Conservation (phyloP, 1,140 invertebrate species). For the Triops cancriformis region DNA sequence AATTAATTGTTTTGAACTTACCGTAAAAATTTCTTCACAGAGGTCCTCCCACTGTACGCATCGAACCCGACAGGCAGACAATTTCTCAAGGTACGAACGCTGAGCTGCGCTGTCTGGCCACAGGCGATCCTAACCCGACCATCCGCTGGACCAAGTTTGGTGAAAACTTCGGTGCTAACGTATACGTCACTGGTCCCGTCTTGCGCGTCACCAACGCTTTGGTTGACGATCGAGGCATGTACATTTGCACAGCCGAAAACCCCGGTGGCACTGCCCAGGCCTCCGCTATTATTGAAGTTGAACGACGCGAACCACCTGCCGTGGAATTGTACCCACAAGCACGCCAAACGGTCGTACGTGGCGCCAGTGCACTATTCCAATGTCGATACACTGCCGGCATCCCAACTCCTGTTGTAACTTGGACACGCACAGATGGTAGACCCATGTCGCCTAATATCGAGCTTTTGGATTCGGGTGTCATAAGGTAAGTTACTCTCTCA, state of each 20-base stretch:
- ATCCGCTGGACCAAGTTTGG: conserved; percentile 71
- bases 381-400: conserved; percentile 65
- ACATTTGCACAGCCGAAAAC: conserved; percentile 60
- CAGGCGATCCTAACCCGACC: conserved; percentile 55
- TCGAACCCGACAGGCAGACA: conserved; percentile 55
- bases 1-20: not conserved
- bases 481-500: conserved; percentile 46
- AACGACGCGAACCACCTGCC: conserved; percentile 65
- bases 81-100: conserved; percentile 69
- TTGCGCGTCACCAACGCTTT: conserved; percentile 60
- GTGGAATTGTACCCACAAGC: conserved; percentile 66
- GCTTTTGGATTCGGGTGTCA: conserved; percentile 54
- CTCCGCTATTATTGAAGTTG: conserved; percentile 72
- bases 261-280: conserved; percentile 47
- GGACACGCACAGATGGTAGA: conserved; percentile 60
- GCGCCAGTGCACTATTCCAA: conserved; percentile 62
- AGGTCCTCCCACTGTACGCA: conserved; percentile 47
- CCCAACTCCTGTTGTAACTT: conserved; percentile 64
- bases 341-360: conserved; percentile 50
- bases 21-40: conserved; percentile 28
- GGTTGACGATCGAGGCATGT: conserved; percentile 59
- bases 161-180: conserved; percentile 52
- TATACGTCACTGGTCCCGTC: conserved; percentile 55
- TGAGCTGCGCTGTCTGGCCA: conserved; percentile 62
- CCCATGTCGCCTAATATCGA: conserved; percentile 56